A percentile compares a stretch with the other conserved stretches of the same genome.
These are phyloP conservation scores for Matsumyia berberina DNA, from an alignment of 2,888 invertebrate species.

Conservation along the genomic window DNA sequence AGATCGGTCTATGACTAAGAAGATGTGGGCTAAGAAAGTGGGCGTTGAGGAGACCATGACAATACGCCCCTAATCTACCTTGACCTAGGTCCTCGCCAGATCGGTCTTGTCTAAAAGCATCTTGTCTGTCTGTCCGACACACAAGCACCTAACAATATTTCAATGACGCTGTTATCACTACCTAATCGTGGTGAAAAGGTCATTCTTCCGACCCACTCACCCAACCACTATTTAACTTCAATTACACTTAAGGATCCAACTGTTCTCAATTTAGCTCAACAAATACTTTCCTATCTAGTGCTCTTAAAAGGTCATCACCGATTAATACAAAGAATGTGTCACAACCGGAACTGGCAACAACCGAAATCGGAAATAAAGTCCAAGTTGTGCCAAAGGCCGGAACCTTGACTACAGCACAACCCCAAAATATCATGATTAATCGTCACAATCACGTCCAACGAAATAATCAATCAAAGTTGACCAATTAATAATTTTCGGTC, in stretches of 20 bases:
- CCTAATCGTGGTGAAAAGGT: too few species aligned
- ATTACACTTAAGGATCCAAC: not conserved
- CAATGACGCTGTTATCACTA: too few species aligned
- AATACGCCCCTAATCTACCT: too few species aligned
- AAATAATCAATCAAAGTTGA: slow-evolving; percentile 45
- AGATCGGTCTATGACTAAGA: too few species aligned
- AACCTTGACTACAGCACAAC: not conserved
- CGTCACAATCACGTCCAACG: slow-evolving; percentile 23
- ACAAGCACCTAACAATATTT: too few species aligned
- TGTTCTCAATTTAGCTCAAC: not conserved
- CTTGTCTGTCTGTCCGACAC: too few species aligned
- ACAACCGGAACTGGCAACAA: slow-evolving; percentile 4
- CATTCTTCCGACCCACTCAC: not conserved
- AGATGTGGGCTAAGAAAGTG: too few species aligned
- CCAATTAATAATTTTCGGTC: slow-evolving; percentile 29
- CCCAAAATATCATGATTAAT: slow-evolving; percentile 35
- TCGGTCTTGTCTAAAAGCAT: too few species aligned
- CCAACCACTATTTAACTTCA: not conserved
- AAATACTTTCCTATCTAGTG: slow-evolving; percentile 4
- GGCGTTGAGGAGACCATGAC: too few species aligned
- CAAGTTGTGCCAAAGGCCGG: not conserved
- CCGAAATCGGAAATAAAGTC: slow-evolving; percentile 4
- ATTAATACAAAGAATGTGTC: slow-evolving; percentile 9
- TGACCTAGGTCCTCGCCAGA: too few species aligned
- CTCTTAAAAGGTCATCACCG: not conserved